Evolutionary conservation across 2,113 vertebrate genomes (phyloP).

Genomic region (Vimba vimba): DNA sequence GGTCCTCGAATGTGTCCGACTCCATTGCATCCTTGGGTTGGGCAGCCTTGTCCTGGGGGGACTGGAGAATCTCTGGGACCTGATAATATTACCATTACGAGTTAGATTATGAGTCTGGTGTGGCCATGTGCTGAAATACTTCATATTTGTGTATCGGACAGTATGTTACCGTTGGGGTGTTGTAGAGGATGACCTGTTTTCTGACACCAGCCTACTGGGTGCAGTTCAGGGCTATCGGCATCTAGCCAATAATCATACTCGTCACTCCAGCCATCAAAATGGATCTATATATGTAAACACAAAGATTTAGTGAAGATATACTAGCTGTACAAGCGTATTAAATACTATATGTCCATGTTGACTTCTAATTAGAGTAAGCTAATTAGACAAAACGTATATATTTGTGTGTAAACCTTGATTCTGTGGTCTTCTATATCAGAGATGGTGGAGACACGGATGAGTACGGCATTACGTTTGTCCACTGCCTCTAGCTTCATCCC

Average conservation of each 20-base stretch:
- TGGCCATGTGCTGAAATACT: neutral
- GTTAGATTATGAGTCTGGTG: neutral
- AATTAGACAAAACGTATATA: neutral
- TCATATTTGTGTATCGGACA: neutral
- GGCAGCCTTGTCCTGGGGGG: constrained; percentile 82
- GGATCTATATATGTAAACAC: constrained; percentile 73
- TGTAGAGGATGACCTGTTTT: constrained; percentile 89
- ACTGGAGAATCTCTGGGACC: constrained; percentile 69
- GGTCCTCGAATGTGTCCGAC: constrained; percentile 87
- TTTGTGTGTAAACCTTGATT: constrained; percentile 67
- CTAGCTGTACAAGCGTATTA: neutral
- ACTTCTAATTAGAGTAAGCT: neutral
- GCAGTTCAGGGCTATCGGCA: constrained; percentile 85
- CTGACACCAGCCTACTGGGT: constrained; percentile 89
- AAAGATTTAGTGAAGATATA: neutral
- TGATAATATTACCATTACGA: constrained; percentile 47
- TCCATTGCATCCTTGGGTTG: constrained; percentile 86
- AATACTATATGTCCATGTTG: neutral
- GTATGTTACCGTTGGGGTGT: constrained; percentile 78
- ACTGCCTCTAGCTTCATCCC: constrained; percentile 82
- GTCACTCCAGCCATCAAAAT: constrained; percentile 88
- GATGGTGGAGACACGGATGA: constrained; percentile 77
- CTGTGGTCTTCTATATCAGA: constrained; percentile 75
- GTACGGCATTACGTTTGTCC: constrained; percentile 80
- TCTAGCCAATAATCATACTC: constrained; percentile 89